Evolutionary conservation across 1,140 invertebrate genomes (phyloP).

Genomic region (Heliconius hermathena): DNA sequence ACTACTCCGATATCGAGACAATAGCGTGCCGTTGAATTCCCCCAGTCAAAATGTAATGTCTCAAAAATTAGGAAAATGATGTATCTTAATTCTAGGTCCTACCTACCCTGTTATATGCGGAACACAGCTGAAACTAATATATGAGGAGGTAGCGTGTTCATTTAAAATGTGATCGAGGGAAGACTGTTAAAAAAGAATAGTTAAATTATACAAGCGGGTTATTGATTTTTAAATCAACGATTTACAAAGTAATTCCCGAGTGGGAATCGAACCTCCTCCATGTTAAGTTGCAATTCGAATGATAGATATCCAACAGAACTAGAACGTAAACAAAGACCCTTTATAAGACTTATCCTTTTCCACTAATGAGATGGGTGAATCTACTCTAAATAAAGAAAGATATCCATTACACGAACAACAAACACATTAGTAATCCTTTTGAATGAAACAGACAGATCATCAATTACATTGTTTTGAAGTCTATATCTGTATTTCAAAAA

Average conservation of each 20-base stretch:
- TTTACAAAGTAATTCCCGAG: too few species aligned
- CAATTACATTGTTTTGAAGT: not conserved
- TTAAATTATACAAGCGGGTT: not conserved
- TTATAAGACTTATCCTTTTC: not conserved
- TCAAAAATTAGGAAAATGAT: not conserved
- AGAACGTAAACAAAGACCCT: not conserved
- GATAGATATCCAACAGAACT: not conserved
- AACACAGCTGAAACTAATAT: too few species aligned
- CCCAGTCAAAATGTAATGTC: too few species aligned
- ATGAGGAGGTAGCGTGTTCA: too few species aligned
- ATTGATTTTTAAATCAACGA: not conserved
- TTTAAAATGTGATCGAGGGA: not conserved
- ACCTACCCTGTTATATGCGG: too few species aligned
- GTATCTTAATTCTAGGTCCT: too few species aligned
- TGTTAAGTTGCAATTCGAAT: not conserved
- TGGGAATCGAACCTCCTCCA: not conserved
- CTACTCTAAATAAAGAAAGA: slow-evolving; percentile 7
- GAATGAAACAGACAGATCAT: not conserved
- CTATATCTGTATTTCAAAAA: too few species aligned
- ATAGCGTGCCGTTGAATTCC: too few species aligned
- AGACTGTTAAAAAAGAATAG: too few species aligned
- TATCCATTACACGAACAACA: slow-evolving; percentile 15
- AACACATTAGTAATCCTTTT: slow-evolving; percentile 1
- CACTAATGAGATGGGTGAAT: not conserved
- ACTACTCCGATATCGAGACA: too few species aligned